phyloP scores from a whole-genome alignment of 2,113 vertebrate genomes.

The Heliornis fulica region DNA sequence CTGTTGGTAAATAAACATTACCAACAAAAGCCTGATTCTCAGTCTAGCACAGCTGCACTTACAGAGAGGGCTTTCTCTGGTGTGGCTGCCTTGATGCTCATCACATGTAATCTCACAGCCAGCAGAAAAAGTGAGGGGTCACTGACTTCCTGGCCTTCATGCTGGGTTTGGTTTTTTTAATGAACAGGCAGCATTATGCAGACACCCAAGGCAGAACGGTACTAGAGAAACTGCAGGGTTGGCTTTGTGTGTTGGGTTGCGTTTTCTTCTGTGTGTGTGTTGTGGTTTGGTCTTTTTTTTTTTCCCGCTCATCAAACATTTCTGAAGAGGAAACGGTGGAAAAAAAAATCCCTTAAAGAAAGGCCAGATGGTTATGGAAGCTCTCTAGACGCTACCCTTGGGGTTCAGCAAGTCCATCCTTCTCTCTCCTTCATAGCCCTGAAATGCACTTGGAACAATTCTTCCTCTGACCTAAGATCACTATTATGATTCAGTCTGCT shows the following conservation, averaged over 20 bases:
- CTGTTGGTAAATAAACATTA: conserved; percentile 17
- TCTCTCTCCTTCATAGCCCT: background rate
- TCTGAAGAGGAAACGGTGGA: background rate
- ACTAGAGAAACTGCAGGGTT: background rate
- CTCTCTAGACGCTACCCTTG: fast-evolving
- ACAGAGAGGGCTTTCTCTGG: background rate
- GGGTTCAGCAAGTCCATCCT: background rate
- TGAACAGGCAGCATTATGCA: background rate
- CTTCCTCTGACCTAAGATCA: background rate
- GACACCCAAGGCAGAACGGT: background rate
- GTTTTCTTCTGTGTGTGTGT: background rate
- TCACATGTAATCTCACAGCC: background rate
- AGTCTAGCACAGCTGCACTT: conserved; percentile 3
- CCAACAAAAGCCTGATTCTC: background rate
- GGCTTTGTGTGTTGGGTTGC: too few species aligned
- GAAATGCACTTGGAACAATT: background rate
- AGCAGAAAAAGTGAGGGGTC: background rate
- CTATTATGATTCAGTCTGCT: background rate
- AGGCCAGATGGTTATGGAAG: background rate
- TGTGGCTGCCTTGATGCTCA: background rate
- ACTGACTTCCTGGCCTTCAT: background rate
- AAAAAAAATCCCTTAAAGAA: background rate
- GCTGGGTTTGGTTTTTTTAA: background rate
- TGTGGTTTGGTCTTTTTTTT: background rate
- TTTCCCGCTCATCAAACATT: background rate